These are phyloP conservation scores for Phenganax stokvisi DNA, from an alignment of 92 coral and sea anemone genomes.

Conservation along the genomic window DNA sequence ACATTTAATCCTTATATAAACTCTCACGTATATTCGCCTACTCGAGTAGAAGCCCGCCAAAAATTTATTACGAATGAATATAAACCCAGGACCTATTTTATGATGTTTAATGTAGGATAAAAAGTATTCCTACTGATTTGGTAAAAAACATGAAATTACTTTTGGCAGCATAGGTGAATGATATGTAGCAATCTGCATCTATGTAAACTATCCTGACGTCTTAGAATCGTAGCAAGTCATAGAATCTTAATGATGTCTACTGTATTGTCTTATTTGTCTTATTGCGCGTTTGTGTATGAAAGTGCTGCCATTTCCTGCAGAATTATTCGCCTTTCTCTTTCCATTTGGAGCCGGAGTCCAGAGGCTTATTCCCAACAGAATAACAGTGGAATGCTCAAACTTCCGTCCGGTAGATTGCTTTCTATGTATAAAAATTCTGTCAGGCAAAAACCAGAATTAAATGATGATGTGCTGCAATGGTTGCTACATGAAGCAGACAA, in stretches of 20 bases:
- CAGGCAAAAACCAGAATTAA: conserved; percentile 2
- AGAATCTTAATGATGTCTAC: background rate
- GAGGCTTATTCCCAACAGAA: background rate
- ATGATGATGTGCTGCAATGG: conserved; percentile 24
- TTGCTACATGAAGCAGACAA: conserved; percentile 15
- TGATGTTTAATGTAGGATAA: background rate
- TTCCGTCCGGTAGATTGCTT: conserved; percentile 40
- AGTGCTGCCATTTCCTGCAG: background rate
- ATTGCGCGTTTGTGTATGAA: background rate
- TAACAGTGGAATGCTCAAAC: conserved; percentile 22
- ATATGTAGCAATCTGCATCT: background rate
- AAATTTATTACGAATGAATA: too few relatives aligned
- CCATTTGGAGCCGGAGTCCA: conserved; percentile 19
- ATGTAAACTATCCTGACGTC: background rate
- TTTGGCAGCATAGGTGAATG: background rate
- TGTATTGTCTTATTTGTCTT: background rate
- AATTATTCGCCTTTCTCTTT: conserved; percentile 6
- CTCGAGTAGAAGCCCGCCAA: too few relatives aligned
- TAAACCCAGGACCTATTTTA: too few relatives aligned
- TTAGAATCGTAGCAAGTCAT: background rate
- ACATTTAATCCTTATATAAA: too few relatives aligned
- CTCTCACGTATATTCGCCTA: background rate
- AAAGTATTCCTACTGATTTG: background rate
- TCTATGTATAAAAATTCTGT: conserved; percentile 26
- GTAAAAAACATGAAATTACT: background rate